phyloP scores from a whole-genome alignment of 2,888 invertebrate genomes.

The Ophonus ardosiacus region DNA sequence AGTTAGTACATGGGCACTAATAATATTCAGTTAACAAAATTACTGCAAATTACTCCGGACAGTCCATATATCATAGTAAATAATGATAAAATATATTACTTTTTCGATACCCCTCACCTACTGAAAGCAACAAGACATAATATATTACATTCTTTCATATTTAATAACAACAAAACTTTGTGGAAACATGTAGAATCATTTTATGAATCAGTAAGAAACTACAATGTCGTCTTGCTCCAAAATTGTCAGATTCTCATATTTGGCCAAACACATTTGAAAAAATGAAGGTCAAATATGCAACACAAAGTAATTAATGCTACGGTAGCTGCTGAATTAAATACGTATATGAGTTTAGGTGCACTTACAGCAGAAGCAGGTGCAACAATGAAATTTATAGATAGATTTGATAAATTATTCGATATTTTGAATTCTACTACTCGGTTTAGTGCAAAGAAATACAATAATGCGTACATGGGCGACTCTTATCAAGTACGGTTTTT shows the following conservation, averaged over 20 bases:
- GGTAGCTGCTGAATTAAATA: constrained; percentile 66
- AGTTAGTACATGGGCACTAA: constrained; percentile 21
- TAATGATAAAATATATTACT: constrained; percentile 54
- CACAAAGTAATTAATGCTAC: constrained; percentile 67
- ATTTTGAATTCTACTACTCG: constrained; percentile 33
- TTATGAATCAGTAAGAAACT: constrained; percentile 58
- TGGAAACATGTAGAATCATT: constrained; percentile 64
- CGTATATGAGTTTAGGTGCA: constrained; percentile 62
- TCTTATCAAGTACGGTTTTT: neutral
- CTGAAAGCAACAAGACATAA: constrained; percentile 66
- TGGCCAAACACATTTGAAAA: constrained; percentile 66
- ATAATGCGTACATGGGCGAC: neutral
- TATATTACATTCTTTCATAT: constrained; percentile 59
- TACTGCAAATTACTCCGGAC: too few species aligned
- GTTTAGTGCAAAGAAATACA: neutral
- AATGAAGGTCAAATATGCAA: too few species aligned
- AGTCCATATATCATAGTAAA: constrained; percentile 58
- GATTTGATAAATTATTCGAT: constrained; percentile 68
- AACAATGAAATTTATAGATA: constrained; percentile 66
- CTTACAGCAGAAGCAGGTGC: constrained; percentile 63
- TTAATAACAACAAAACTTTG: constrained; percentile 61
- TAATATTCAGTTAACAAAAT: too few species aligned
- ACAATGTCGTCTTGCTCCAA: constrained; percentile 60
- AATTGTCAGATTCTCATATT: constrained; percentile 67
- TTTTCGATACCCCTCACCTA: constrained; percentile 64